Percentiles rank a stretch among this genome's conserved stretches.
Conservation (phyloP, 2,888 invertebrate genomes). For the Dione vanillae region DNA sequence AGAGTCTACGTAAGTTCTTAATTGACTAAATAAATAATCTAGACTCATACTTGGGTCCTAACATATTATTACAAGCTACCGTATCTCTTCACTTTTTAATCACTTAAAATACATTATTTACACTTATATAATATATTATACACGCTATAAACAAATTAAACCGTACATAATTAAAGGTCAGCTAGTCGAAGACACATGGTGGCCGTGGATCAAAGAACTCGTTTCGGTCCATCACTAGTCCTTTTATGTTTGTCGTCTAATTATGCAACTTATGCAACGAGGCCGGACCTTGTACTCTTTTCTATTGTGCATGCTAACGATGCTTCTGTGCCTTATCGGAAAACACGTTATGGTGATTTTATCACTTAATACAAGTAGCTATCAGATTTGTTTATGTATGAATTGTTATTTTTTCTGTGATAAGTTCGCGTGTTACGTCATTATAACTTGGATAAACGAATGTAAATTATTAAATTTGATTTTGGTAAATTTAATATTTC, state of each 20-base stretch:
- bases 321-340: constrained; percentile 44
- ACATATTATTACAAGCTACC: too few relatives aligned
- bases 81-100: background rate
- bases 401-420: background rate
- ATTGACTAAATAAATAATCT: too few relatives aligned
- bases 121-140: background rate
- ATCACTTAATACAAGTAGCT: constrained; percentile 45
- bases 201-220: constrained; percentile 24
- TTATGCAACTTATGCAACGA: constrained; percentile 69
- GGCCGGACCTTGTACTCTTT: constrained; percentile 75
- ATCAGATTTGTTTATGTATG: background rate
- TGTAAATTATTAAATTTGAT: background rate
- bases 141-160: constrained; percentile 20
- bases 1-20: too few relatives aligned
- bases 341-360: constrained; percentile 57
- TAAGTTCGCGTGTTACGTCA: background rate
- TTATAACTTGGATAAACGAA: background rate
- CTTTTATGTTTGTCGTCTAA: constrained; percentile 66
- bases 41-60: too few relatives aligned
- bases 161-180: constrained; percentile 12
- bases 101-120: background rate
- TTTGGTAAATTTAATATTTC: background rate
- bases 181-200: constrained; percentile 5
- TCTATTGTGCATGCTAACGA: constrained; percentile 71
- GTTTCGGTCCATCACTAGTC: constrained; percentile 64